Evolutionary conservation across 2,113 vertebrate species (phyloP), one percentile per base, ranked within the genome.

Genomic region (Equus quagga): DNA sequence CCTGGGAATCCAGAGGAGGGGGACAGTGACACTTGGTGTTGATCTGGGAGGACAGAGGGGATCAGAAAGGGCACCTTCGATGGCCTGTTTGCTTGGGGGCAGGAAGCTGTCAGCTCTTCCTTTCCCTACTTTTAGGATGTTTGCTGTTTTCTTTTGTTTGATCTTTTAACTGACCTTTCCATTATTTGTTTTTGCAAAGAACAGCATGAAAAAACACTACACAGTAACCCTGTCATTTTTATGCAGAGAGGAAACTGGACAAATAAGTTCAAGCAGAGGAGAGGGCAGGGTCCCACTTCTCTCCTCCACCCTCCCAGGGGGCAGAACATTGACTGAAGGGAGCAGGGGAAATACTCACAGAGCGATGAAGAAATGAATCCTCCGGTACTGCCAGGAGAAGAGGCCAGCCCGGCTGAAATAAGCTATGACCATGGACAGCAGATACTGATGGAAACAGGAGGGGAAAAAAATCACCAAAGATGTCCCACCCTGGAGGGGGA

Each of bases 331-430:
- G 24, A n/a, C 12, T 1, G 72, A n/a, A 0, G 17, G 49, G 69
- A 44, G 1, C 31, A 14, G 13, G 36, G 11, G 14, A 67, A 72
- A 3, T 65, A 98, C 97, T 97, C 91, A 97, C 94, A 98, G 94
- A 58, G 93, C 97, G 12, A 97, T 36, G 83, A 98, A 97, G 96
- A 97, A 97, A 5, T 98, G 95, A 4, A 97, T 86, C 0, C 79
- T 75, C 13, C 13, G 69, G 67, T 86, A 96, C 28, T 97, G 96
- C 83, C 97, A 98, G 62, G 54, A 49, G 60, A 95, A 80, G 67
- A 96, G 96, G 13, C 96, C 79, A 1, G 87, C 94, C 0, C 73
- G 18, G 58, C 73, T 95, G 12, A 98, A 97, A 13, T 97, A 97
- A 1, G 90, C 89, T 1, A 97, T 65, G 19, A 97, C 94, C 96